These are phyloP conservation scores for Drosophila mettleri DNA, from an alignment of 2,888 invertebrate species.

Conservation along the genomic window DNA sequence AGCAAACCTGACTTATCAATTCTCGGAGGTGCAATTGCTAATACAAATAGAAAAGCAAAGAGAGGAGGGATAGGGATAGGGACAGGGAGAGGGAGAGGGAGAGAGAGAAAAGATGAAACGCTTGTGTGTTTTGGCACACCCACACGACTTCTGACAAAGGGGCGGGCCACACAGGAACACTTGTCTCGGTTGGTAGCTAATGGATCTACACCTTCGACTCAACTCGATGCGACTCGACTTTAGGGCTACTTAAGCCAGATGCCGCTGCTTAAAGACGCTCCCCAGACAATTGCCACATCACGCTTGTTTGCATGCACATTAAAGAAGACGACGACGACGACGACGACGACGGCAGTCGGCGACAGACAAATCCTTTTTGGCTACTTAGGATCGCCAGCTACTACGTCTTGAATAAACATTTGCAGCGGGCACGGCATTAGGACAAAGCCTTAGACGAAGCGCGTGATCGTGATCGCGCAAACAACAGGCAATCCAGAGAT, in stretches of 20 bases:
- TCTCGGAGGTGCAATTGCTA: constrained; percentile 42
- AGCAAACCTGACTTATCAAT: constrained; percentile 45
- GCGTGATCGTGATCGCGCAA: constrained; percentile 78
- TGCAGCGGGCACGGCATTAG: constrained; percentile 67
- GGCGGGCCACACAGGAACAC: constrained; percentile 45
- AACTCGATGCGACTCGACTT: constrained; percentile 25
- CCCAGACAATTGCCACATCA: constrained; percentile 79
- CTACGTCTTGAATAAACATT: constrained; percentile 70
- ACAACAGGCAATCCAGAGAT: constrained; percentile 31
- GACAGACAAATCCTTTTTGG: constrained; percentile 75
- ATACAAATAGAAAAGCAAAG: constrained; percentile 27
- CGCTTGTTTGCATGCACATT: constrained; percentile 80
- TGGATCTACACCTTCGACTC: constrained; percentile 75
- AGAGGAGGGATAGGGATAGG: constrained; percentile 9
- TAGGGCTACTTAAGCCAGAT: constrained; percentile 59
- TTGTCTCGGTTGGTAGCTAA: constrained; percentile 67
- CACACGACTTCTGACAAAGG: constrained; percentile 34
- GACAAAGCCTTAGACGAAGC: constrained; percentile 61
- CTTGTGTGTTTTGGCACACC: constrained; percentile 38
- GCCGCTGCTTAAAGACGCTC: constrained; percentile 29
- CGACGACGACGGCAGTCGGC: constrained; percentile 40
- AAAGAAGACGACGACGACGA: constrained; percentile 58
- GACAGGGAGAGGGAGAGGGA: constrained; percentile 4
- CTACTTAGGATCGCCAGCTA: constrained; percentile 67
- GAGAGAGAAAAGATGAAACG: constrained; percentile 1